Conservation (phyloP, 2,797 vertebrate genomes). For the Tinamus major region DNA sequence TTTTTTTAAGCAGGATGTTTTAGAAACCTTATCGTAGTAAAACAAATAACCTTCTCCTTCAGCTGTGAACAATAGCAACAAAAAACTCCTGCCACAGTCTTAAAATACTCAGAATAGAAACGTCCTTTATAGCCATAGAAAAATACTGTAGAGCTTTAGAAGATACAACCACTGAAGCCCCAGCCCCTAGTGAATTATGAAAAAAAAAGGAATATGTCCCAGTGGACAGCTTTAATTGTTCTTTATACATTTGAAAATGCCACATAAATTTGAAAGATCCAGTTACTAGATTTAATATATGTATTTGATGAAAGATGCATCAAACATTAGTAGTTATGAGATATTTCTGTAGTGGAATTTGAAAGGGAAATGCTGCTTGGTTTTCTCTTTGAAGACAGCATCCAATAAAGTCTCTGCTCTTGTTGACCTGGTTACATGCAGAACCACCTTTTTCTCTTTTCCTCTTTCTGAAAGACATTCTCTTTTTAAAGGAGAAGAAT, state of each 20-base stretch:
- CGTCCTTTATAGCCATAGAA: constrained; percentile 4
- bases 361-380: rapidly evolving
- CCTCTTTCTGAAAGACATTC: not conserved
- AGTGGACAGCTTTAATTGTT: constrained; percentile 55
- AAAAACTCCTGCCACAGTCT: constrained; percentile 14
- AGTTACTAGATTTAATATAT: constrained; percentile 14
- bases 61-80: constrained; percentile 54
- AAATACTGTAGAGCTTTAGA: constrained; percentile 9
- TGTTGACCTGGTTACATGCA: not conserved
- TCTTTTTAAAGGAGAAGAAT: not conserved
- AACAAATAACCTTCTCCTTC: constrained; percentile 74
- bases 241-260: constrained; percentile 56
- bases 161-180: not conserved
- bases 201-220: constrained; percentile 16
- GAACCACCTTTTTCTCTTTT: not conserved
- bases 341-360: not conserved
- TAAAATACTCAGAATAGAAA: constrained; percentile 45
- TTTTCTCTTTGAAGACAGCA: not conserved
- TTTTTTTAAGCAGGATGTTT: constrained; percentile 18
- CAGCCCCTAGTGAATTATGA: not conserved
- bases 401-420: not conserved
- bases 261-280: constrained; percentile 53
- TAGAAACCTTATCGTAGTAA: constrained; percentile 74
- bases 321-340: not conserved
- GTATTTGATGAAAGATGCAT: not conserved